Base-by-base conservation (phyloP, 2,888 invertebrate genomes). In the Halictus ligatus region DNA sequence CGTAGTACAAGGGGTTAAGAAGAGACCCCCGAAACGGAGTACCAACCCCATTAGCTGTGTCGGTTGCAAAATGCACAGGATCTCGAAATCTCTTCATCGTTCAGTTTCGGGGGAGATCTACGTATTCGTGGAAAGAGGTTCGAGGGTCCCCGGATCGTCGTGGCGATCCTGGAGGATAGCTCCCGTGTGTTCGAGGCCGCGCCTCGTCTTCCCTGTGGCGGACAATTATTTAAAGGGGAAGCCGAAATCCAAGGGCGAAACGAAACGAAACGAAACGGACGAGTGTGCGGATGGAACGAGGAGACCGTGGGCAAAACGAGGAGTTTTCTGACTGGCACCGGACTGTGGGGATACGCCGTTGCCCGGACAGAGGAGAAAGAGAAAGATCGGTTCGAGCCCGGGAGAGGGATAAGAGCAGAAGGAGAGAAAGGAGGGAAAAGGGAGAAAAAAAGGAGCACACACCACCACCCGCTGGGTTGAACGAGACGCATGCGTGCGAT, bases 381-480 rank as follows among this genome's bases (percentile, higher is more conserved):
- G 78, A 88, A 80, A 85, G 75, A 84, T 82, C 87, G 86, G 80
- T 75, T 78, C 29, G 64, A 64, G 15, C 15, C 29, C 74, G 83
- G n/a, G 21, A 83, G 88, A 84, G 84, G 84, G 86, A 86, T 84
- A 79, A 88, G 77, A 83, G 85, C 77, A 82, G 54, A 48, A 75
- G 71, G 78, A 79, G 83, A 74, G 85, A 82, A 84, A 90, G 81
- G 81, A 87, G 86, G 58, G 78, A 73, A 81, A 82, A 75, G n/a
- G 84, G 71, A 77, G 73, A 78, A 77, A 88, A 84, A 83, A 82
- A 91, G 64, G 83, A 84, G 84, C 84, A 80, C 81, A 75, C 90
- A 85, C 81, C 89, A 89, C 94, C 94, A 93, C 94, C 94, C 94
- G 94, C 94, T 94, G 94, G 91, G 94, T 81, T 87, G 90, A 91